These are phyloP conservation scores for Sussaba pulchella DNA, from an alignment of 2,888 invertebrate genomes.

Conservation along the genomic window DNA sequence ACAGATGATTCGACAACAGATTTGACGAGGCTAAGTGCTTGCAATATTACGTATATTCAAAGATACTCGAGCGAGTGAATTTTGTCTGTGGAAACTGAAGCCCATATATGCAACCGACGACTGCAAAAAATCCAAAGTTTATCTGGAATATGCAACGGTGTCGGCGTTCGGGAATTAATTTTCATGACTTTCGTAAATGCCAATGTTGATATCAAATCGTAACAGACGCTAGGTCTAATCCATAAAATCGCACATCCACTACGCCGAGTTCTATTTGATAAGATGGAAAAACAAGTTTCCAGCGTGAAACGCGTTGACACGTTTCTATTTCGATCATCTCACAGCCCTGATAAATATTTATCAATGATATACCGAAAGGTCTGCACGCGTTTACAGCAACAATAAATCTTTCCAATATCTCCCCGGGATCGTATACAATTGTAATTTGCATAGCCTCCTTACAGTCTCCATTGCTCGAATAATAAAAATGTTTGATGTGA, in stretches of 20 bases:
- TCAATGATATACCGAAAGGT: background rate
- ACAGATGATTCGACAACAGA: no score
- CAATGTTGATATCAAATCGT: conserved; percentile 3
- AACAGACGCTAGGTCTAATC: background rate
- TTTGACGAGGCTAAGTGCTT: no score
- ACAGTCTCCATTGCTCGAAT: no score
- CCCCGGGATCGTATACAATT: no score
- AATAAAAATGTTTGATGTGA: no score
- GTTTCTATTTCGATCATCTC: conserved; percentile 32
- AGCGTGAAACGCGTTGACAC: conserved; percentile 23
- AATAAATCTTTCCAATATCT: no score
- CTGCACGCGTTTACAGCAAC: conserved; percentile 1
- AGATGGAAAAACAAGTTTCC: conserved; percentile 58
- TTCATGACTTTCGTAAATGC: conserved; percentile 16
- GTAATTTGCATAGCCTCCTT: no score
- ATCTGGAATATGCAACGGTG: background rate
- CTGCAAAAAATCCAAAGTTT: background rate
- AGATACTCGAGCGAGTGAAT: conserved; percentile 10
- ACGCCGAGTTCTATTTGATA: conserved; percentile 39
- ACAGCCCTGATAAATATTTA: no score
- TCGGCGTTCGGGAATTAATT: background rate
- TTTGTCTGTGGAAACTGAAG: conserved; percentile 17
- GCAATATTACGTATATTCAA: no score
- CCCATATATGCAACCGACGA: background rate
- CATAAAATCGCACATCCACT: background rate